Evolutionary conservation across 2,888 invertebrate species (phyloP), one percentile per base, ranked within the genome.

Genomic region (Endotricha flammealis): DNA sequence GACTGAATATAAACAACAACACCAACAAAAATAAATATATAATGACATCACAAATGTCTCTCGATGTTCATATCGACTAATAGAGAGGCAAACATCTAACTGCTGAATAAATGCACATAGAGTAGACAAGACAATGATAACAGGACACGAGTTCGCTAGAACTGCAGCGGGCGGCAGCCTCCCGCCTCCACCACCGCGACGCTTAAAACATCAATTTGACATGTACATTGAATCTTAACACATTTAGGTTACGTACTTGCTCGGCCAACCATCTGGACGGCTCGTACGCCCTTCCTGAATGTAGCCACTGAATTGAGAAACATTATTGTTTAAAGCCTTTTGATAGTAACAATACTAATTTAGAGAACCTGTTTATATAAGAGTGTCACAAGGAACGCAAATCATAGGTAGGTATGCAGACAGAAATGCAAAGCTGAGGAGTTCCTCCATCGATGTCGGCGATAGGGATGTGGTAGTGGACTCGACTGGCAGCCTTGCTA

Each of bases 271-370:
- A 96, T 94, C 91, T 96, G 97, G 89, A 98, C 96, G 90, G 98
- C 98, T 88, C 98, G 95, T 88, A 98, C 98, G 91, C 98, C 98
- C 91, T 98, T 98, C 94, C 98, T 96, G 95, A 99, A 99, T 88
- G 98, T 96, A 83, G 98, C 97, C 96, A 98, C 98, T 98, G 91
- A 87, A 87, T 78, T 82, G 79, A 82, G 76, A 86, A 86, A 85
- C 59, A 83, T 79, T 60, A 71, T 45, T 50, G 64, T 82, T 70
- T 71, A 65, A 70, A 70, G 51, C 64, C 70, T 60, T 62, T 47
- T 58, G 52, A 53, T 57, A 20, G 58, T 64, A 41, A 47, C 48
- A 44, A 41, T 41, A 51, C 50, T 57, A 63, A 54, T 58, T 67
- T 61, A 65, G 46, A 53, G 48, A 60, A 65, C 65, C 68, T 66